Evolutionary conservation across 2,888 invertebrate species (phyloP).

Genomic region (Auanema freiburgensis): DNA sequence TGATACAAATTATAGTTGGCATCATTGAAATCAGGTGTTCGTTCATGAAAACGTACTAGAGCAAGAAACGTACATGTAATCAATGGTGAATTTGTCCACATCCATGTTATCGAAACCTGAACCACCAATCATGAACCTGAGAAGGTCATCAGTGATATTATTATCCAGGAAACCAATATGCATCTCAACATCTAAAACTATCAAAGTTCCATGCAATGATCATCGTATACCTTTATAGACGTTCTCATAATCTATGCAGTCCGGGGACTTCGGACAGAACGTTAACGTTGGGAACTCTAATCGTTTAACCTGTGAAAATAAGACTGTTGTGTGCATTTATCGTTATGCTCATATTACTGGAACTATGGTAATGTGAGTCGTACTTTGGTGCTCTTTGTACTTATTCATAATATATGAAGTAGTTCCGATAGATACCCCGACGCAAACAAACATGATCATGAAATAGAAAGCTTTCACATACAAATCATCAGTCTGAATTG

Average conservation of each 20-base stretch:
- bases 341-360: conserved; percentile 18
- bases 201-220: background rate
- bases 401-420: conserved; percentile 28
- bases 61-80: background rate
- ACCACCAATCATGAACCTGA: conserved; percentile 19
- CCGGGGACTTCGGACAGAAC: conserved; percentile 35
- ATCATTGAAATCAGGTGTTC: too few species aligned
- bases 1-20: too few species aligned
- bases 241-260: conserved; percentile 30
- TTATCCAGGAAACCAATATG: background rate
- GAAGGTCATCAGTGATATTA: conserved; percentile 7
- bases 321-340: background rate
- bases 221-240: conserved; percentile 21
- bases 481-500: conserved; percentile 5
- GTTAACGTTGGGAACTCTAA: conserved; percentile 33
- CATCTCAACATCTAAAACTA: background rate
- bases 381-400: conserved; percentile 31
- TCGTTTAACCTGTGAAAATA: conserved; percentile 23
- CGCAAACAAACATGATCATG: conserved; percentile 24
- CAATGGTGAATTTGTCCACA: background rate
- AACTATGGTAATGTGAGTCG: conserved; percentile 31
- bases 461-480: conserved; percentile 23
- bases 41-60: too few species aligned
- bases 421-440: conserved; percentile 28
- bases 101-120: conserved; percentile 21